Percentiles rank a stretch among this genome's conserved stretches.
These are phyloP conservation scores for Eupithecia vulgata DNA, from an alignment of 2,888 invertebrate genomes.

Conservation along the genomic window DNA sequence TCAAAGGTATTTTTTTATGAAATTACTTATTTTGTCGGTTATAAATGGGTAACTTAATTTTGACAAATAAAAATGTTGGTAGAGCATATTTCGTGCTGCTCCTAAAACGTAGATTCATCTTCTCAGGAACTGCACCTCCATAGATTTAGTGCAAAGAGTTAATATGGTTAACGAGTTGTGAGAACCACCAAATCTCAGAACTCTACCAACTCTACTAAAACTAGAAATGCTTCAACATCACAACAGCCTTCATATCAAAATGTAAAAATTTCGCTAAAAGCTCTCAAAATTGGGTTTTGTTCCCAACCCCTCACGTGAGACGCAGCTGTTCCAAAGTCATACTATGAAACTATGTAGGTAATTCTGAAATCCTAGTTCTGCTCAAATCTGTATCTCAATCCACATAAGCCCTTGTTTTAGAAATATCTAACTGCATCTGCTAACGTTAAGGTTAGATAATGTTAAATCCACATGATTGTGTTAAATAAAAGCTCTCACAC, in stretches of 20 bases:
- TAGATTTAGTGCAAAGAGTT: conserved; percentile 52
- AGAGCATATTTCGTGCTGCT: conserved; percentile 40
- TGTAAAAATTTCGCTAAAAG: too few relatives aligned
- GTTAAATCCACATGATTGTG: background rate
- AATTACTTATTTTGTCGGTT: background rate
- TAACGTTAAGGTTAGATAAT: background rate
- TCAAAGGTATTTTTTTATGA: background rate
- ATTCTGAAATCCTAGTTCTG: background rate
- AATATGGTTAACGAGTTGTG: conserved; percentile 37
- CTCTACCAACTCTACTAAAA: background rate
- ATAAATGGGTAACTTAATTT: too few relatives aligned
- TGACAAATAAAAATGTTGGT: conserved; percentile 18
- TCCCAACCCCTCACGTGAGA: background rate
- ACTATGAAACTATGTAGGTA: background rate
- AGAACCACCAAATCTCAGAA: background rate
- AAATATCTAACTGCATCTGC: background rate
- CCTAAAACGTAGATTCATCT: conserved; percentile 52
- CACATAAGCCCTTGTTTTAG: background rate
- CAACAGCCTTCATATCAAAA: too few relatives aligned
- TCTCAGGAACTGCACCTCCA: conserved; percentile 50
- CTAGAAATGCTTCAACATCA: too few relatives aligned
- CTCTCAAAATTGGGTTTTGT: background rate
- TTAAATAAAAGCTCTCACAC: background rate
- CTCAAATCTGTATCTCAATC: background rate
- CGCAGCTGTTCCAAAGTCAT: too few relatives aligned